Percentiles rank a stretch among this genome's conserved stretches.
phyloP scores from a whole-genome alignment of 2,113 vertebrate species.

The Myiopsitta monachus region DNA sequence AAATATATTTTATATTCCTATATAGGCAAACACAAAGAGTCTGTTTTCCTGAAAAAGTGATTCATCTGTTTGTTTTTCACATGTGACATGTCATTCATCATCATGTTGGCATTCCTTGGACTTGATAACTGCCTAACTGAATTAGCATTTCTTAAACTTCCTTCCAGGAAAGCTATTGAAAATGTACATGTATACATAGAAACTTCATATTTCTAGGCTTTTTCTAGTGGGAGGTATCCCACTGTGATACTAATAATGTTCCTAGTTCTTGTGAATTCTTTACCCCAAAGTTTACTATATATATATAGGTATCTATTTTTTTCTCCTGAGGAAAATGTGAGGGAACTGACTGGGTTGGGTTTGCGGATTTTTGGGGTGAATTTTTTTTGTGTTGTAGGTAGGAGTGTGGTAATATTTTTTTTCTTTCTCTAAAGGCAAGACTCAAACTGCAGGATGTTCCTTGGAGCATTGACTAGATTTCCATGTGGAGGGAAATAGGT shows the following conservation, averaged over 20 bases:
- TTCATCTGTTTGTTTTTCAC: neutral
- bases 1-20: constrained; percentile 27
- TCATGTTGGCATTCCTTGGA: neutral
- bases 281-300: neutral
- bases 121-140: neutral
- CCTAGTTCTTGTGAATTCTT: neutral
- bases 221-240: neutral
- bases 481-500: neutral
- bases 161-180: neutral
- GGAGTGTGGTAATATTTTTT: neutral
- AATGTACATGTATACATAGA: neutral
- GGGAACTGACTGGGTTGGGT: neutral
- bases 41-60: neutral
- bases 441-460: neutral
- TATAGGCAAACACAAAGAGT: neutral
- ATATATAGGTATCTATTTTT: neutral
- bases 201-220: neutral
- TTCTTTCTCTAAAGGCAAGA: neutral
- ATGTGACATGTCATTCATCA: neutral
- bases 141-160: neutral
- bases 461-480: neutral
- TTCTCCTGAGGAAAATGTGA: neutral
- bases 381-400: neutral
- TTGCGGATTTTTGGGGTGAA: neutral
- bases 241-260: neutral